Evolutionary conservation across 2,113 vertebrate genomes (phyloP), one percentile per base, ranked within the genome.

Genomic region (Butorides virescens): DNA sequence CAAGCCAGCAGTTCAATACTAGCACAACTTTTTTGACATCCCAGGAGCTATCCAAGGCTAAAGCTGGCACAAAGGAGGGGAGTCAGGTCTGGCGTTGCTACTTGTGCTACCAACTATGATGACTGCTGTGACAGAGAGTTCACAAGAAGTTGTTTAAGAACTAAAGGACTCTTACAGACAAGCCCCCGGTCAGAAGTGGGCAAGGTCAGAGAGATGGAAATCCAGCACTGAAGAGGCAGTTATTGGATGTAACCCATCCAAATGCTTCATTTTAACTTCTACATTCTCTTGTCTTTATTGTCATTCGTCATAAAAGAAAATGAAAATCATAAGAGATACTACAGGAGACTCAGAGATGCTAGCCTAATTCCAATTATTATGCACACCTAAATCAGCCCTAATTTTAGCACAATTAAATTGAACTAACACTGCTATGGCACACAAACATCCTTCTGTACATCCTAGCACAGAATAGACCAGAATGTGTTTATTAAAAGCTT

Each of bases 351-450:
- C 32, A n/a, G 26, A 92, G 49, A 62, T 46, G 13, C 15, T 70
- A 62, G 27, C 26, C 65, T 66, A 74, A 72, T 67, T 91, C 63
- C 84, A 76, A 76, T 74, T 78, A 90, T 71, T 59, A 91, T 5
- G 46, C 61, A 91, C 61, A 92, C 65, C 71, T 86, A 76, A 66
- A 58, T 76, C 62, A 92, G 88, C 36, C 49, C 67, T 89, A 75
- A 94, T 82, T 94, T 97, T 42, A 94, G 74, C 90, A 82, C 76
- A 92, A 92, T 77, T 93, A 90, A 91, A 81, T 27, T 75, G 83
- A 95, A 72, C 44, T 92, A 93, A 94, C 37, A 66, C 49, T 81
- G 5, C 34, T 29, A 74, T 52, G n/a, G 21, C 61, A 78, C 59
- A 73, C 30, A 79, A 81, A 88, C 11, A 86, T 73, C 42, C 65